Conservation (phyloP, 2,888 invertebrate genomes). For the Pachycephus smyrnensis region DNA sequence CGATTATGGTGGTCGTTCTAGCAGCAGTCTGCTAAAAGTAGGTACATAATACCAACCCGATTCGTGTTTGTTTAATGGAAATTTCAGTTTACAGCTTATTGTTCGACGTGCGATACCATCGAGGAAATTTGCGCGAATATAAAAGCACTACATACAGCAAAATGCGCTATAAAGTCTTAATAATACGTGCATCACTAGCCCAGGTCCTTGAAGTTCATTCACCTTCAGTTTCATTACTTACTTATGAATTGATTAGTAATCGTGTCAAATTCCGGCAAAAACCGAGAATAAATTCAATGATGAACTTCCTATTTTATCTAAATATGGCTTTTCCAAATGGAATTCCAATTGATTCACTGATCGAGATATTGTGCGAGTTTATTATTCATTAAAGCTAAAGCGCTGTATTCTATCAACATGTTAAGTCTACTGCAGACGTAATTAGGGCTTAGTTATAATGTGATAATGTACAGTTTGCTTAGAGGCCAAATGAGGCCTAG, state of each 20-base stretch:
- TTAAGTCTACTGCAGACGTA: background rate
- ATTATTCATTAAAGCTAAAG: background rate
- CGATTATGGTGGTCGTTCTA: conserved; percentile 34
- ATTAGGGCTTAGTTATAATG: background rate
- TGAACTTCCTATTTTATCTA: background rate
- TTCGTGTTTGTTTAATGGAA: conserved; percentile 36
- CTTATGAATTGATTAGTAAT: background rate
- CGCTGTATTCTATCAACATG: background rate
- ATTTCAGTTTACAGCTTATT: conserved; percentile 38
- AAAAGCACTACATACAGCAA: conserved; percentile 10
- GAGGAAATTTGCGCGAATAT: conserved; percentile 19
- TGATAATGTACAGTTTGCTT: background rate
- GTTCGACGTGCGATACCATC: conserved; percentile 30
- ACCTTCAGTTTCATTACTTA: background rate
- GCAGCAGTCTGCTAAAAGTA: background rate
- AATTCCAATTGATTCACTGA: background rate
- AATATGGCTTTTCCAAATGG: background rate
- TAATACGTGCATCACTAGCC: conserved; percentile 2
- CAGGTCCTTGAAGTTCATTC: background rate
- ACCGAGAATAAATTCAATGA: background rate
- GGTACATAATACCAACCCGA: conserved; percentile 18
- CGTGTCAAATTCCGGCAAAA: background rate
- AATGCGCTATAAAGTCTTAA: conserved; percentile 17
- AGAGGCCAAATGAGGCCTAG: background rate
- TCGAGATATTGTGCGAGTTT: background rate